Base-by-base conservation (phyloP, 2,113 vertebrate species). In the Genyomyrus donnyi region DNA sequence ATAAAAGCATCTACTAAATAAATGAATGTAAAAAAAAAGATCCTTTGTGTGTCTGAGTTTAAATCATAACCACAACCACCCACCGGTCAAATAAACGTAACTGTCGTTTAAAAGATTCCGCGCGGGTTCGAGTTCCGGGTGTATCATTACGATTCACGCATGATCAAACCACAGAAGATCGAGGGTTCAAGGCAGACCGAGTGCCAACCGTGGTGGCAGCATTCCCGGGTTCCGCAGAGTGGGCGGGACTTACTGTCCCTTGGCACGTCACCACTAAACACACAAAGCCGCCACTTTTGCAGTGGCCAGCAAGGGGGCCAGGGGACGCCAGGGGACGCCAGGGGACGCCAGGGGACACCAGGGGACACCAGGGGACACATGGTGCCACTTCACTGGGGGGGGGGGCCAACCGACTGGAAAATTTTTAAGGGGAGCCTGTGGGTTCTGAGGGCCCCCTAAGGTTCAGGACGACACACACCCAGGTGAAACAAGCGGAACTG, bases 221-320 rank as follows among this genome's bases (percentile, higher is more conserved):
- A 7, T 27, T 84, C 27, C 48, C n/a, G 52, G 48, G 50, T n/a
- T 89, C 35, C 17, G 19, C 48, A n/a, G 88, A n/a, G 88, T 77
- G 48, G 27, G 88, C 5, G 19, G 88, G 89, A 91, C 93, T 89
- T 93, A 93, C 93, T 93, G 93, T 94, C 92, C 94, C 89, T 90
- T 90, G 90, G 90, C 91, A 93, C 90, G 93, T 92, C 91, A 94
- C 93, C 91, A 92, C 92, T 94, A 94, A 94, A 92, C 92, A 93
- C 88, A 90, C 94, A 94, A 94, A 95, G 94, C 94, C 94, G 94
- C 90, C 56, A 56, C 19, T n/a, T 49, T 50, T 50, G 42, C 77
- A 21, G 88, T 15, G 46, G 56, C 35, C 50, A 56, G 53, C 3
- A 13, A 7, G 62, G 42, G 35, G 1, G 9, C 42, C 17, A 15